Evolutionary conservation across 2,888 invertebrate genomes (phyloP), one percentile per base, ranked within the genome.

Genomic region (Drosophila kanekoi): DNA sequence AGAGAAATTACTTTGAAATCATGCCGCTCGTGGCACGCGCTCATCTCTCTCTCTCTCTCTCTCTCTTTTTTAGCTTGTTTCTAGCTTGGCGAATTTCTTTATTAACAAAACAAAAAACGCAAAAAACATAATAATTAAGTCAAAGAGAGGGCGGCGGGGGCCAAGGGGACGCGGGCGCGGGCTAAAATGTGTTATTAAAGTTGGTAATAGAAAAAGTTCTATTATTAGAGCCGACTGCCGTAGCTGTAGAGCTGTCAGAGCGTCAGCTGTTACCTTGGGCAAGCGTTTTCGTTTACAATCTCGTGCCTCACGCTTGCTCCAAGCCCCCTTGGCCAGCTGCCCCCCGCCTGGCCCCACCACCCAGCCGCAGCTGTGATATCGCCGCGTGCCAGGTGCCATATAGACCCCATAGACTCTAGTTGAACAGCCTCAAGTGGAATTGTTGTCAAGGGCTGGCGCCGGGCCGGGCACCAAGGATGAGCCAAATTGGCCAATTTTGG

Each of bases 231-330:
- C 14, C 16, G 14, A 60, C 62, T 61, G 62, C 18, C 9, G 38
- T 32, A 18, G 51, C 44, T 16, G 18, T 13, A 33, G 20, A 18
- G 51, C 44, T 16, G 18, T 13, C 4, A 33, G 23, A 48, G 44
- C 59, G 67, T 73, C 62, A 67, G 41, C 33, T 66, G 60, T 86
- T 80, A 86, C 81, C 81, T 82, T 82, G 81, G 70, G 57, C 51
- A 41, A 32, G 38, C 62, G 87, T 83, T 88, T 88, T 58, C 65
- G 64, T 66, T 82, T 88, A 82, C 89, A 82, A 82, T 57, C 68
- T 68, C 74, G 63, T 79, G 65, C 57, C 79, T 48, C 79, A 64
- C 52, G 52, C 49, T 57, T 45, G 14, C 48, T 47, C 47, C 23
- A 28, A 20, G 28, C 28, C 28, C 28, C 28, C 28, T 28, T 28